These are phyloP conservation scores for Chaenogobius annularis DNA, from an alignment of 2,113 vertebrate species.

Conservation along the genomic window DNA sequence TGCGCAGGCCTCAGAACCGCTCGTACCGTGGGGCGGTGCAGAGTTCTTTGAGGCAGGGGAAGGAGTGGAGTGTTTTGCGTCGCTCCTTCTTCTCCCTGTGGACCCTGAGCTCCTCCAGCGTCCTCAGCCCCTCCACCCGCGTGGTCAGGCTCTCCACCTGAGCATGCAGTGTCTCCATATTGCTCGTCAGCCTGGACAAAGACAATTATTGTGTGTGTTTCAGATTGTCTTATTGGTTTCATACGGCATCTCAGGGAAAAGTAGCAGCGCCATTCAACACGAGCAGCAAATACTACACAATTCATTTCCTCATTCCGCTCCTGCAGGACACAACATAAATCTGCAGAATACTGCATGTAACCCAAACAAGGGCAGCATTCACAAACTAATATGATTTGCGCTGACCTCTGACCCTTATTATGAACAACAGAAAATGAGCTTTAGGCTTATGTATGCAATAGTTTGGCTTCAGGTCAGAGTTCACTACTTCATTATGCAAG, in stretches of 20 bases:
- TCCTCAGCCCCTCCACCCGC: constrained; percentile 89
- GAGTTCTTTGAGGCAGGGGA: constrained; percentile 94
- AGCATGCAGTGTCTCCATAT: constrained; percentile 87
- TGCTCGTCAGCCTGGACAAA: constrained; percentile 85
- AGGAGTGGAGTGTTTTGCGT: constrained; percentile 91
- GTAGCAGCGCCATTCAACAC: background rate
- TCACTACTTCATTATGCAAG: background rate
- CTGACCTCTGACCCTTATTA: constrained; percentile 17
- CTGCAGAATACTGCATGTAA: constrained; percentile 1
- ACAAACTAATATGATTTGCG: constrained; percentile 24
- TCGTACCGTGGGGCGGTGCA: constrained; percentile 85
- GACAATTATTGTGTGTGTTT: background rate
- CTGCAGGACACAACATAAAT: constrained; percentile 16
- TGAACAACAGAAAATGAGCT: background rate
- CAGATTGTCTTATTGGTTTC: no score
- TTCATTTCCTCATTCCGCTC: background rate
- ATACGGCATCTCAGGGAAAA: no score
- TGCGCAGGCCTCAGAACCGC: background rate
- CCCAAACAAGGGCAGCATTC: constrained; percentile 36
- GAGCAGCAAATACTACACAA: background rate
- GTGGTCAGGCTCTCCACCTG: constrained; percentile 91
- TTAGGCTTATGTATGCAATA: background rate
- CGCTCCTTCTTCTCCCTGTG: constrained; percentile 88
- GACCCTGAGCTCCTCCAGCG: constrained; percentile 87
- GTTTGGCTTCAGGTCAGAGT: background rate